phyloP scores from a whole-genome alignment of 2,113 vertebrate genomes.

The Atherinomorus stipes region DNA sequence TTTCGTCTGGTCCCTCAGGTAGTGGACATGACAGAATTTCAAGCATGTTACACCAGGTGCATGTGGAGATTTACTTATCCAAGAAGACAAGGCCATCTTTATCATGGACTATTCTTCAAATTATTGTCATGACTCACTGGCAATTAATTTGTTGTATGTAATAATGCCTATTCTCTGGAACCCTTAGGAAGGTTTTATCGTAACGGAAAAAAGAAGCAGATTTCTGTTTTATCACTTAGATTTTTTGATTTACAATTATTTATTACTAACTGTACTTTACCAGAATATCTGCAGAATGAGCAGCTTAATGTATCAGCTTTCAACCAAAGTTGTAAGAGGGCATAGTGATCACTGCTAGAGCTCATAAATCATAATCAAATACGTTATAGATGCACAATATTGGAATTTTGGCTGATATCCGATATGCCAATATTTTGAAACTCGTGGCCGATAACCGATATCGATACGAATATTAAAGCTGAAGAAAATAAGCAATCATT shows the following conservation, averaged over 20 bases:
- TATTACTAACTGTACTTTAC: neutral
- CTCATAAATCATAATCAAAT: neutral
- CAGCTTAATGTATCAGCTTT: neutral
- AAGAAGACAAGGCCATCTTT: neutral
- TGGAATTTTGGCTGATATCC: too few species aligned
- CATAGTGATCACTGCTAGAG: neutral
- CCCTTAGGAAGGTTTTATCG: too few species aligned
- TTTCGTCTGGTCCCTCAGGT: slow-evolving; percentile 16
- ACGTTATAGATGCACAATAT: too few species aligned
- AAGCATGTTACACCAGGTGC: neutral
- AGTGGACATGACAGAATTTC: slow-evolving; percentile 16
- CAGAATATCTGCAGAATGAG: neutral
- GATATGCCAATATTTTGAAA: too few species aligned
- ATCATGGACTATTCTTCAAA: neutral
- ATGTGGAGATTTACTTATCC: neutral
- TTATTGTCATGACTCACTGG: neutral
- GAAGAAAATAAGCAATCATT: too few species aligned
- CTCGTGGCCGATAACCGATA: too few species aligned
- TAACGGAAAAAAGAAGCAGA: too few species aligned
- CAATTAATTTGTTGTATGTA: neutral
- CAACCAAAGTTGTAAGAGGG: neutral
- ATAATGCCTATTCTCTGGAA: neutral
- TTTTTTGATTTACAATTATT: neutral
- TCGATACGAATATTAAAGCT: too few species aligned
- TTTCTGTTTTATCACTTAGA: neutral